phyloP scores from a whole-genome alignment of 2,888 invertebrate species.

The Molorchus minor region DNA sequence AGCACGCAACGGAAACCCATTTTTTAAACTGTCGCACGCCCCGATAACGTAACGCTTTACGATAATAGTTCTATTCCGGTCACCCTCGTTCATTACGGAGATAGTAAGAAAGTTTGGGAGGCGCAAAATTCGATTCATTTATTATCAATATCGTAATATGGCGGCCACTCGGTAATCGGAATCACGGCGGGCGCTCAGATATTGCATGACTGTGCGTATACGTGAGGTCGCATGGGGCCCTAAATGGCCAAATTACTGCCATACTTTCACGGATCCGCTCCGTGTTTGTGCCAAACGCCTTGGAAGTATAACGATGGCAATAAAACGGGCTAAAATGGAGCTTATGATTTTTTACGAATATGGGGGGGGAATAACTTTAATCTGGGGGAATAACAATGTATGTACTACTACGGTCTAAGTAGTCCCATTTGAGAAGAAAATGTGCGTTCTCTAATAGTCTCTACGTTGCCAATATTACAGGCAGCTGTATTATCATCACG shows the following conservation, averaged over 20 bases:
- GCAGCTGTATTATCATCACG: too few species aligned
- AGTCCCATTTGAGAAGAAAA: too few species aligned
- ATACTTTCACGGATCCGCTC: conserved; percentile 13
- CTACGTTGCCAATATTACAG: too few species aligned
- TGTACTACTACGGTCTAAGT: too few species aligned
- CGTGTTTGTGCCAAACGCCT: conserved; percentile 48
- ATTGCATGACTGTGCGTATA: conserved; percentile 12
- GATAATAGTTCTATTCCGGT: conserved; percentile 5
- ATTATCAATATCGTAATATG: conserved; percentile 15
- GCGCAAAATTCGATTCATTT: conserved; percentile 11
- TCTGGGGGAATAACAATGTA: too few species aligned
- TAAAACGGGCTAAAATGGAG: not conserved
- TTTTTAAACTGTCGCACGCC: too few species aligned
- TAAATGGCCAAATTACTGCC: conserved; percentile 18
- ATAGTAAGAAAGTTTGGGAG: conserved; percentile 11
- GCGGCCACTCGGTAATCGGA: conserved; percentile 11
- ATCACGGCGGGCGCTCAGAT: conserved; percentile 6
- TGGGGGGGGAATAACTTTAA: too few species aligned
- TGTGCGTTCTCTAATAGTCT: too few species aligned
- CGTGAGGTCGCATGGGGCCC: conserved; percentile 13
- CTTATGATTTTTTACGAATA: not conserved
- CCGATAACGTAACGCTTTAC: conserved; percentile 5
- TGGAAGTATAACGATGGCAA: conserved; percentile 15
- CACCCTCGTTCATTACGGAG: conserved; percentile 4
- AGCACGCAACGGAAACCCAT: too few species aligned